These are phyloP conservation scores for Siniperca obscura DNA, from an alignment of 2,797 vertebrate species.

Conservation along the genomic window DNA sequence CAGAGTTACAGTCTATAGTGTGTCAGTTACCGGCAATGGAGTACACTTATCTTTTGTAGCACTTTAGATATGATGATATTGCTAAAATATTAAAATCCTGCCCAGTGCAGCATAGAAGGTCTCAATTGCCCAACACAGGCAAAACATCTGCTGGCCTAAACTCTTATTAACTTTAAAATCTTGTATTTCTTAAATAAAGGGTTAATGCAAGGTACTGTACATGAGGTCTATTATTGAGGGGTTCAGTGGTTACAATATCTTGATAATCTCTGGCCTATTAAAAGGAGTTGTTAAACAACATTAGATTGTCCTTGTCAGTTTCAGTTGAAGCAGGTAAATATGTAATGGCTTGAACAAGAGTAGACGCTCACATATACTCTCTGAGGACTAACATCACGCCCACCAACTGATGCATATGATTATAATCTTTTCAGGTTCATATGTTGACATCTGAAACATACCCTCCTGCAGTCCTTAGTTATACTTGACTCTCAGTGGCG, in stretches of 20 bases:
- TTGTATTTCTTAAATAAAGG: not conserved
- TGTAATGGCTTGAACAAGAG: not conserved
- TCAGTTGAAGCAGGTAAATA: not conserved
- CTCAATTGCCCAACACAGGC: not conserved
- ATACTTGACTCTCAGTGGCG: not conserved
- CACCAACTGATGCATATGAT: not conserved
- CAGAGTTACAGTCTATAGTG: not conserved
- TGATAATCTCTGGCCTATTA: not conserved
- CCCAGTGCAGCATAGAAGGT: not conserved
- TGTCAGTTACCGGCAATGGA: not conserved
- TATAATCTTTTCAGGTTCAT: not conserved
- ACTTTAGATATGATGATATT: not conserved
- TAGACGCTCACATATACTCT: not conserved
- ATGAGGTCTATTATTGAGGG: not conserved
- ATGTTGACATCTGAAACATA: constrained; percentile 3
- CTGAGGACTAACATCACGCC: not conserved
- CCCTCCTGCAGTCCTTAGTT: not conserved
- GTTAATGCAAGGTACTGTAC: not conserved
- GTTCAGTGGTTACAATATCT: not conserved
- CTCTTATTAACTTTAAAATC: too few species aligned
- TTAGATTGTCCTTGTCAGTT: not conserved
- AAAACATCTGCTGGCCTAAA: not conserved
- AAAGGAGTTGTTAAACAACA: not conserved
- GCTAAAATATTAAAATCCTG: not conserved
- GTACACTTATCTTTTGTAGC: not conserved